Evolutionary conservation across 2,888 invertebrate genomes (phyloP).

Genomic region (Crepidodera aurea): DNA sequence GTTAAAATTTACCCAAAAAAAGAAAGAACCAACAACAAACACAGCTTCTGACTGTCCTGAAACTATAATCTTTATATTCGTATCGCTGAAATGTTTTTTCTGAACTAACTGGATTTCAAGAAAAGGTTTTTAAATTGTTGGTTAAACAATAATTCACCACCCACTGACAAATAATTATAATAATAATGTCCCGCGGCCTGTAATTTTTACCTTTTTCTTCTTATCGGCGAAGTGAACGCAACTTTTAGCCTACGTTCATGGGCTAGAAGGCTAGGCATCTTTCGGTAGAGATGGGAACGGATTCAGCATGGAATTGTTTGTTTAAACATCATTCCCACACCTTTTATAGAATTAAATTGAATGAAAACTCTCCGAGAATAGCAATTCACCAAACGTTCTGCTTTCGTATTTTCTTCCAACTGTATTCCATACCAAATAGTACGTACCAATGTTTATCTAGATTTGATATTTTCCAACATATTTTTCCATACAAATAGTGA

Average conservation of each 20-base stretch:
- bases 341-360: too few relatives aligned
- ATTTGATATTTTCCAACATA: too few relatives aligned
- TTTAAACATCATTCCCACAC: too few relatives aligned
- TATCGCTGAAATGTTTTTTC: not conserved
- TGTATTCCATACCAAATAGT: too few relatives aligned
- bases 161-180: conserved; percentile 29
- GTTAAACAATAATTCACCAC: conserved; percentile 23
- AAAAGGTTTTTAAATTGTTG: conserved; percentile 10
- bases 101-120: conserved; percentile 2
- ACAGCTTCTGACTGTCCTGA: not conserved
- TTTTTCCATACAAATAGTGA: too few relatives aligned
- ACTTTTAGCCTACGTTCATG: conserved; percentile 30
- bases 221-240: conserved; percentile 26
- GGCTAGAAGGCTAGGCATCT: conserved; percentile 21
- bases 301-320: too few relatives aligned
- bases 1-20: not conserved
- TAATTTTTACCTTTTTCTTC: conserved; percentile 32
- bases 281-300: conserved; percentile 15
- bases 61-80: not conserved
- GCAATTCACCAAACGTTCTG: too few relatives aligned
- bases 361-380: too few relatives aligned
- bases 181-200: conserved; percentile 20
- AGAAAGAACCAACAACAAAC: not conserved
- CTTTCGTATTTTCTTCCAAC: too few relatives aligned
- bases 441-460: too few relatives aligned